Evolutionary conservation across 2,797 vertebrate genomes (phyloP), one percentile per base, ranked within the genome.

Genomic region (Mus spretus): DNA sequence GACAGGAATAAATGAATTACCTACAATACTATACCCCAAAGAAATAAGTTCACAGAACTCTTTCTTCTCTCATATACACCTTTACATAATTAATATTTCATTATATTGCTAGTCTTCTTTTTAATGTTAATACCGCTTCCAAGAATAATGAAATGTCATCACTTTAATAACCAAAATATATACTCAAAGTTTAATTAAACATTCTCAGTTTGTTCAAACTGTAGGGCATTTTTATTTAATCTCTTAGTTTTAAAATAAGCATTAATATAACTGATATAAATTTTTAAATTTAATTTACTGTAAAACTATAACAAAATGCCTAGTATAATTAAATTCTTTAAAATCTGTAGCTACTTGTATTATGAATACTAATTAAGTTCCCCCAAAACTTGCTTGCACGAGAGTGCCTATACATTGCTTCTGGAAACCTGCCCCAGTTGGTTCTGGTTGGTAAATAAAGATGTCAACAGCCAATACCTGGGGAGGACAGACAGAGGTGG

Each of bases 121-220:
- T 50, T 91, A 81, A 85, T 20, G 89, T 40, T 70, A 70, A 70
- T 10, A 72, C 15, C 7, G 11, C 47, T 55, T 44, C 59, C 12
- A 95, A 65, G 17, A 24, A 87, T 82, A 82, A 85, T 77, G 13
- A 3, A 85, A 75, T 75, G 22, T 44, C 9, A n/a, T 75, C 2
- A 14, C 67, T 92, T 94, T 90, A 93, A 87, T 70, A 34, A 28
- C 20, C 9, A 77, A 63, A 94, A 85, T 67, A 80, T 75, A 85
- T 57, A 24, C 59, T 53, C 53, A 96, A 95, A 86, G 67, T 86
- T 89, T 74, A 34, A 28, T 74, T 84, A 61, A 70, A 63, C 57
- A 74, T 85, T 80, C 63, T 85, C 70, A 72, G 13, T 67, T 86
- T 61, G 37, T 75, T 84, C 65, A 72, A 90, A 86, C 34, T 92